Evolutionary conservation across 2,888 invertebrate genomes (phyloP).

Genomic region (Hipparchia semele): DNA sequence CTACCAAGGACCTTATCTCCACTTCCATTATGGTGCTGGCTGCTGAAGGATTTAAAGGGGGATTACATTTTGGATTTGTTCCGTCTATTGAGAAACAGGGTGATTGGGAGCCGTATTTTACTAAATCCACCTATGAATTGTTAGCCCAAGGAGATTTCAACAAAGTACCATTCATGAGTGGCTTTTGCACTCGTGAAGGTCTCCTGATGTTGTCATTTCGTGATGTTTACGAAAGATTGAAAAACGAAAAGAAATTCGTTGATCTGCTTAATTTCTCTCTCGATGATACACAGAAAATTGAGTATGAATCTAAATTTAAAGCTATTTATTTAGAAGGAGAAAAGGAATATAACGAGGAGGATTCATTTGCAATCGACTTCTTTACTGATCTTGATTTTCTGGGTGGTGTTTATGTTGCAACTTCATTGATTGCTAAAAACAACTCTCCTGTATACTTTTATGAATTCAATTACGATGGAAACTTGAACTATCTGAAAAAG

Average conservation of each 20-base stretch:
- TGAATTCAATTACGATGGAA: slow-evolving; percentile 82
- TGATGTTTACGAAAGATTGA: slow-evolving; percentile 65
- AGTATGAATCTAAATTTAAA: slow-evolving; percentile 58
- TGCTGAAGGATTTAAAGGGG: slow-evolving; percentile 56
- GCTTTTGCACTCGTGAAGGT: slow-evolving; percentile 76
- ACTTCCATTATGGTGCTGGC: slow-evolving; percentile 55
- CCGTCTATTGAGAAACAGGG: slow-evolving; percentile 68
- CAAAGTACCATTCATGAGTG: slow-evolving; percentile 77
- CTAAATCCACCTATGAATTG: slow-evolving; percentile 63
- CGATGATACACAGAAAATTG: slow-evolving; percentile 49
- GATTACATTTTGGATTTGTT: slow-evolving; percentile 76
- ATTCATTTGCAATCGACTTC: slow-evolving; percentile 72
- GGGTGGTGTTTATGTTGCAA: slow-evolving; percentile 63
- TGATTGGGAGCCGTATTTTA: slow-evolving; percentile 73
- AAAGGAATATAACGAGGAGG: slow-evolving; percentile 54
- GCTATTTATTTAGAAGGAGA: slow-evolving; percentile 73
- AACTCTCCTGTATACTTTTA: slow-evolving; percentile 81
- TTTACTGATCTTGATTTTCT: slow-evolving; percentile 77
- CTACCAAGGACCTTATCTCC: slow-evolving; percentile 60
- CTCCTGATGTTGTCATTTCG: slow-evolving; percentile 54
- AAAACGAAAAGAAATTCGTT: slow-evolving; percentile 61
- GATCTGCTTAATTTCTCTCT: slow-evolving; percentile 61
- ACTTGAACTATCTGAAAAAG: slow-evolving; percentile 78
- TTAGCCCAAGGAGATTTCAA: slow-evolving; percentile 67
- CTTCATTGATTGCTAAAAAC: slow-evolving; percentile 59